These are phyloP conservation scores for Opisthocomus hoazin DNA, from an alignment of 2,113 vertebrate genomes.

Conservation along the genomic window DNA sequence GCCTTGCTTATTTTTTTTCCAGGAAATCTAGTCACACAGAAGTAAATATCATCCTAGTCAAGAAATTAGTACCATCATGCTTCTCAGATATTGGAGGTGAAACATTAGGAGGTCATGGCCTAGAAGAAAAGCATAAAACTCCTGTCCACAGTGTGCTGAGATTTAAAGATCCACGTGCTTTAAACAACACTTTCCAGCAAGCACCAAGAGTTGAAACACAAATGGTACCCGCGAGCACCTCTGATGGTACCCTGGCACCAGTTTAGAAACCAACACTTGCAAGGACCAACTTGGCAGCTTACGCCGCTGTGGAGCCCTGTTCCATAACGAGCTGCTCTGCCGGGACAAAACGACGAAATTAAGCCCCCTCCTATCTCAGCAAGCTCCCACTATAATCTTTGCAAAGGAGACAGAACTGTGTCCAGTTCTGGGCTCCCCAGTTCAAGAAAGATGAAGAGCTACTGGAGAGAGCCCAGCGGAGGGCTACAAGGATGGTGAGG, in stretches of 20 bases:
- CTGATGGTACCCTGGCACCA: background rate
- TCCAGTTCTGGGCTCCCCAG: too few relatives aligned
- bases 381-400: background rate
- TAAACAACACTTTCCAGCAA: background rate
- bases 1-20: background rate
- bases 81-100: background rate
- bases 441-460: too few relatives aligned
- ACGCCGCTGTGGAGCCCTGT: background rate
- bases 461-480: too few relatives aligned
- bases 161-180: background rate
- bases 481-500: too few relatives aligned
- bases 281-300: too few relatives aligned
- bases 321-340: background rate
- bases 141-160: background rate
- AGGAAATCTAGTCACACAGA: background rate
- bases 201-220: background rate
- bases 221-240: background rate
- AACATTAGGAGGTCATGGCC: background rate
- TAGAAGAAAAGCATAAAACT: background rate
- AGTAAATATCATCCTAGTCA: background rate
- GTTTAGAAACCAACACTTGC: background rate
- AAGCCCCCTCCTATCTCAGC: background rate
- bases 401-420: background rate
- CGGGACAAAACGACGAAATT: too few relatives aligned
- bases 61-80: background rate